These are phyloP conservation scores for Dastarcus helophoroides DNA, from an alignment of 2,888 invertebrate species.

Conservation along the genomic window DNA sequence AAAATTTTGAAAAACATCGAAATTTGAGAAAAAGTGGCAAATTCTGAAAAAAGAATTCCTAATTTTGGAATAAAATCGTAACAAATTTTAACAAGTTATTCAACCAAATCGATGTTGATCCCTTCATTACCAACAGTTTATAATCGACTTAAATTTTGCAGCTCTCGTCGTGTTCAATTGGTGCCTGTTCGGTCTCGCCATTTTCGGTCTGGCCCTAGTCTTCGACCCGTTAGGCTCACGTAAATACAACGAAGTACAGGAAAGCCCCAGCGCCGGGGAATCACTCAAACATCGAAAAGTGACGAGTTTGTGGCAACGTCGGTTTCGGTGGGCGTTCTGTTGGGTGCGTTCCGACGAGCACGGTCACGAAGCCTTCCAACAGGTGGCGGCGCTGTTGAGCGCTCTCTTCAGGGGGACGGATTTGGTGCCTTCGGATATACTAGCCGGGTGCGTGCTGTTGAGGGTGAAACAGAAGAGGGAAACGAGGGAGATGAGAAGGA, in stretches of 20 bases:
- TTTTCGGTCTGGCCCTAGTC: slow-evolving; percentile 65
- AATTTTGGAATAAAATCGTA: too few relatives aligned
- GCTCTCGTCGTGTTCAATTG: slow-evolving; percentile 72
- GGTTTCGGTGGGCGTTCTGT: slow-evolving; percentile 67
- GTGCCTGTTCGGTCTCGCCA: slow-evolving; percentile 61
- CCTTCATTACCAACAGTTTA: too few relatives aligned
- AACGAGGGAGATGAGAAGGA: slow-evolving; percentile 56
- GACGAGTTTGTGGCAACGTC: slow-evolving; percentile 60
- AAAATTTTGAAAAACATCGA: too few relatives aligned
- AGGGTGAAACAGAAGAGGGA: slow-evolving; percentile 64
- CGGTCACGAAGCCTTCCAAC: slow-evolving; percentile 66
- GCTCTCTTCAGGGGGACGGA: slow-evolving; percentile 75
- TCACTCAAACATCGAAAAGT: slow-evolving; percentile 57
- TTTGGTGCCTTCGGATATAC: slow-evolving; percentile 77
- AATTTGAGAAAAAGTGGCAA: too few relatives aligned
- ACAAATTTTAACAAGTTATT: too few relatives aligned
- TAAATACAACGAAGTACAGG: slow-evolving; percentile 49
- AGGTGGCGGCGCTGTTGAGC: slow-evolving; percentile 66
- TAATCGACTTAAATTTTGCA: too few relatives aligned
- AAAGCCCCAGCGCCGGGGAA: slow-evolving; percentile 47
- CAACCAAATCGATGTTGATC: too few relatives aligned
- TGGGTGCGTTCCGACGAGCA: slow-evolving; percentile 60
- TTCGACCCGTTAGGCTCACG: slow-evolving; percentile 71
- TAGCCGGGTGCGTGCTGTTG: slow-evolving; percentile 78
- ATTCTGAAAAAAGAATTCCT: too few relatives aligned